Conservation (phyloP, 2,888 invertebrate genomes). For the Apamea monoglypha region DNA sequence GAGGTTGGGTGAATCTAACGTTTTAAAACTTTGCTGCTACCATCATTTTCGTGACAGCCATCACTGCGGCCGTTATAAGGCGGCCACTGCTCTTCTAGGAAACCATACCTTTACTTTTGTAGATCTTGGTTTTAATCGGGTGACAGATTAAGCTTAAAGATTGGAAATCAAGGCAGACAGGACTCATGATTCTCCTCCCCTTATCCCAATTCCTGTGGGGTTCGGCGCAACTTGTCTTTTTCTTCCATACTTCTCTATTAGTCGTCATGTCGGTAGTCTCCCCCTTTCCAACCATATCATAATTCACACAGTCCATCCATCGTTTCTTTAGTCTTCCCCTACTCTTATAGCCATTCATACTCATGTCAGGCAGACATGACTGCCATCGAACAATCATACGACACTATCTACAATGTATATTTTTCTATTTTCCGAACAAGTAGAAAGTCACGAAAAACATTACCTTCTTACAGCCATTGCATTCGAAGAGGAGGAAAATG, state of each 20-base stretch:
- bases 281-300: background rate
- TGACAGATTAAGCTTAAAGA: background rate
- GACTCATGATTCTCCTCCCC: background rate
- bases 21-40: background rate
- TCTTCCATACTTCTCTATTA: background rate
- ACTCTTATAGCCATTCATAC: background rate
- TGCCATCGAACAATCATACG: background rate
- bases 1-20: too few species aligned
- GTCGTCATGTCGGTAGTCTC: background rate
- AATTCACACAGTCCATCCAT: background rate
- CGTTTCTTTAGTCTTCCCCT: background rate
- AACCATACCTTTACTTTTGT: background rate
- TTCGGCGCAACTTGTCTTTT: background rate
- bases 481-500: background rate
- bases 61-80: background rate
- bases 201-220: background rate
- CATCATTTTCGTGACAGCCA: background rate
- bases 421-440: background rate
- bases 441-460: background rate
- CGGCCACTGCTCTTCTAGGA: background rate
- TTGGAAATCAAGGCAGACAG: background rate
- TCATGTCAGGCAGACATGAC: background rate
- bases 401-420: background rate
- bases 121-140: background rate
- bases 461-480: conserved; percentile 1